Base-by-base conservation (phyloP, 1,140 invertebrate genomes). In the Lepidurus packardi region DNA sequence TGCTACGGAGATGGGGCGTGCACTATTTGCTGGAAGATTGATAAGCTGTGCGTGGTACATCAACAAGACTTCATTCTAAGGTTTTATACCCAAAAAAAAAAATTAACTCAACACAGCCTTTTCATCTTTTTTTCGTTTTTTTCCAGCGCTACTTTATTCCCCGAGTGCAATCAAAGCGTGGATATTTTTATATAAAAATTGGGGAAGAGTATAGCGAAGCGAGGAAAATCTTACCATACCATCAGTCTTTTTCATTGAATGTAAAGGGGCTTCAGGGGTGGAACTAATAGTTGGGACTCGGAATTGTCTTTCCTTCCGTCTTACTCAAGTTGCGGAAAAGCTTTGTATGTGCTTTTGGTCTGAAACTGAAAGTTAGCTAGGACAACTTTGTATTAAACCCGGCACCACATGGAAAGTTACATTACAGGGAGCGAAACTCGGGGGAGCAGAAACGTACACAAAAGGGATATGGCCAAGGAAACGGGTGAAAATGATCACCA, bases 391-490 rank as follows among this genome's bases (percentile, higher is more conserved):
- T 65, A 65, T 0, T 65, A 65, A 65, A 65, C 45, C 45, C 53
- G 16, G 21, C 13, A 65, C 13, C 13, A 65, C 8, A 65, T 9
- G 53, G 21, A 65, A 65, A 1, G 53, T 65, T 65, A 65, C 8
- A 65, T 21, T 65, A 65, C 13, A 13, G 16, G 53, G 53, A 65
- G 53, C 53, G 7, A 21, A 7, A 13, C 53, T 21, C 53, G 21
- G 21, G 21, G 53, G 13, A 65, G 53, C 53, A 65, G 53, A 21
- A 65, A 21, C 21, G 53, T 21, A 65, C 13, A 65, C 53, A 65
- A 65, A 65, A 65, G 53, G 21, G 53, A 65, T n/a, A n/a, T 65
- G 53, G 53, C 53, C 53, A 13, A 65, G 13, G 53, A 65, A 65
- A 65, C 21, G 53, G 9, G 53, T n/a, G 47, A 65, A 65, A 65